Conservation (phyloP, 2,797 vertebrate genomes). For the Sylvia borin region DNA sequence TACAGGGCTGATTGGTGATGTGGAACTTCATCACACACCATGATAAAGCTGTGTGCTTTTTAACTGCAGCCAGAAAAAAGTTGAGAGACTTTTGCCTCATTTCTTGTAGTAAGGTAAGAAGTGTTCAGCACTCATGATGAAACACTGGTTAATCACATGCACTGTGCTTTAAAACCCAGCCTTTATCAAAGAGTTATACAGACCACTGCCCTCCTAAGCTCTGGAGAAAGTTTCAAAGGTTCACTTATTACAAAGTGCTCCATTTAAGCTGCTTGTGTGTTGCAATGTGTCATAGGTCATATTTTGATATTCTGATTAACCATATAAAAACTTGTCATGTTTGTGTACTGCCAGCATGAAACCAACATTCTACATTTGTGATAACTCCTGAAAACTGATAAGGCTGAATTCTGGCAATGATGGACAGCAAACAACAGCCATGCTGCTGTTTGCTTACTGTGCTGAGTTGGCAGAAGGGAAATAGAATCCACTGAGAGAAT, state of each 20-base stretch:
- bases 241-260: neutral
- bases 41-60: neutral
- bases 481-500: neutral
- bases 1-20: neutral
- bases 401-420: neutral
- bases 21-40: neutral
- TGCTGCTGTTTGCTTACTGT: neutral
- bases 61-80: neutral
- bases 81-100: neutral
- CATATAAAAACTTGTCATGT: neutral
- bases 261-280: neutral
- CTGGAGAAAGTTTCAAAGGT: neutral
- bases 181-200: neutral
- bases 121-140: neutral
- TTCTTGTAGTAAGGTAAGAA: neutral
- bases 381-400: neutral
- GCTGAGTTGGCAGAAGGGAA: slow-evolving; percentile 9
- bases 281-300: neutral
- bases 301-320: neutral
- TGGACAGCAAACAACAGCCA: neutral
- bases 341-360: neutral
- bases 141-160: neutral
- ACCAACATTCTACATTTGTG: neutral
- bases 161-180: neutral
- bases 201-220: neutral